Percentiles rank a stretch among this genome's conserved stretches.
Evolutionary conservation across 2,888 invertebrate genomes (phyloP).

Genomic region (Scaptomyza reducta): DNA sequence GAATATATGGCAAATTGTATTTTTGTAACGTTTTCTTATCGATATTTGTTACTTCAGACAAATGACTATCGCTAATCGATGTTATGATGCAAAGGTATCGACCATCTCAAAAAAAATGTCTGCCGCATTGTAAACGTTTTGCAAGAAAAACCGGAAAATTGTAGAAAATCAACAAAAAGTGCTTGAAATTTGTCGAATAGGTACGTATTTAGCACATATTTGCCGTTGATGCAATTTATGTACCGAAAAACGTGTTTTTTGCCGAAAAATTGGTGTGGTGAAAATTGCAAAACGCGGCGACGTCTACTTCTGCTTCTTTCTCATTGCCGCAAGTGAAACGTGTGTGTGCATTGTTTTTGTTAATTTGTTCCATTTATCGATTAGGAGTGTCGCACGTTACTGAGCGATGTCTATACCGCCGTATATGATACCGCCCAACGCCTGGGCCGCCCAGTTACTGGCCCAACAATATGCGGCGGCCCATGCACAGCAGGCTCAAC

Average conservation of each 20-base stretch:
- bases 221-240: not conserved
- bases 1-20: constrained; percentile 15
- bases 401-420: constrained; percentile 83
- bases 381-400: constrained; percentile 23
- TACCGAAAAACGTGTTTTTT: constrained; percentile 12
- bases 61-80: constrained; percentile 21
- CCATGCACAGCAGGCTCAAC: constrained; percentile 86
- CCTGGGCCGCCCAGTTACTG: constrained; percentile 95
- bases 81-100: constrained; percentile 24
- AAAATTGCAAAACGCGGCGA: constrained; percentile 59
- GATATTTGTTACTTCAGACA: not conserved
- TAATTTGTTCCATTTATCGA: constrained; percentile 36
- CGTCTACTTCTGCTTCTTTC: constrained; percentile 50
- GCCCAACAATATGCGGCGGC: constrained; percentile 92
- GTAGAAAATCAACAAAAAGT: constrained; percentile 40
- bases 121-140: constrained; percentile 76
- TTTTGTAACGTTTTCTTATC: constrained; percentile 24
- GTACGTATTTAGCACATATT: constrained; percentile 34
- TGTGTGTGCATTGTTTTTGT: constrained; percentile 40
- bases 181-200: constrained; percentile 31
- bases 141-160: constrained; percentile 65
- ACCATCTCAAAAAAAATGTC: constrained; percentile 61
- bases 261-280: constrained; percentile 34
- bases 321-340: constrained; percentile 31
- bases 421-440: constrained; percentile 86